Evolutionary conservation across 1,140 invertebrate species (phyloP), one percentile per base, ranked within the genome.

Genomic region (Drosophila mojavensis): DNA sequence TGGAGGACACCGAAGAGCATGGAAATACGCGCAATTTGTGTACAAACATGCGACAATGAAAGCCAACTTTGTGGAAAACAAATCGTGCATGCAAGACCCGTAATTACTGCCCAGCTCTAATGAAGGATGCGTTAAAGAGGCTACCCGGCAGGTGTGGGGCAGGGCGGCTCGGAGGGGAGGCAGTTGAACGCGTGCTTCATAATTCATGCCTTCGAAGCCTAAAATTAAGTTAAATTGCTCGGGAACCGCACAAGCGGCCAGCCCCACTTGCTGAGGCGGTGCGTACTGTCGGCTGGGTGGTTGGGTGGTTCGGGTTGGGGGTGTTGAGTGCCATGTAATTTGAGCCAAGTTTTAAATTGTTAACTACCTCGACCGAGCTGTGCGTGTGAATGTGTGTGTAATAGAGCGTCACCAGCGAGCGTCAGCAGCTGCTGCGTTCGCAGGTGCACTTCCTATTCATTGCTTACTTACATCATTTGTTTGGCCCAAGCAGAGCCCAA

Each of bases 11-110:
- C 48, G 36, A 5, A 41, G 13, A 54, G 11, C 11, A 47, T 41
- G 30, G 15, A 50, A 43, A 63, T 62, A 54, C 82, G 59, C 67
- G 56, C 71, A 75, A 71, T 73, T 71, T 88, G 83, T 88, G 84
- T 88, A 88, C 83, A 88, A 88, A 88, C 83, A 88, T 88, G 83
- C 77, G 83, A 89, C 84, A 83, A 66, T 72, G 84, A 83, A 89
- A 88, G 68, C 80, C 72, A 89, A 89, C 83, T 83, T 89, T 88
- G 73, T 83, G 80, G 73, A 68, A 76, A 88, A 88, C 83, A 88
- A 86, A 86, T 85, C 81, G 81, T 69, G 53, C 59, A 59, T 63
- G 30, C 9, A 43, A 45, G 33, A 43, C 51, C 63, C 55, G 55
- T 86, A 85, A 86, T 81, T 86, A 86, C n/a, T 4, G n/a, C 43